A percentile compares a stretch with the other conserved stretches of the same genome.
phyloP scores from a whole-genome alignment of 2,113 vertebrate species.

The Megaptera novaeangliae region DNA sequence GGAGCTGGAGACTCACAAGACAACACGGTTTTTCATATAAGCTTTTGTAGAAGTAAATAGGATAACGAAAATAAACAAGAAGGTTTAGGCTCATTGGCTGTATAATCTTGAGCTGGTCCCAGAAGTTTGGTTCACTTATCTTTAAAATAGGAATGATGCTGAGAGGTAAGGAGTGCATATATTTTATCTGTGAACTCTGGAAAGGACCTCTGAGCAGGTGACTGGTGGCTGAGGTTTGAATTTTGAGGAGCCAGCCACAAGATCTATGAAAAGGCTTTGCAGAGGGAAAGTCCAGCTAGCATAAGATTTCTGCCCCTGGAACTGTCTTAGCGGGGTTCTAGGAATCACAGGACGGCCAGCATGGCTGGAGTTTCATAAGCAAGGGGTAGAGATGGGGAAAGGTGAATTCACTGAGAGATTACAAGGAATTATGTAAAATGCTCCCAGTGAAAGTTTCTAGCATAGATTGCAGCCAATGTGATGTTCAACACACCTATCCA shows the following conservation, averaged over 20 bases:
- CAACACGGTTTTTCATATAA: background rate
- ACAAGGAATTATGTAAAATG: background rate
- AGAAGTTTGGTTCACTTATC: background rate
- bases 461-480: background rate
- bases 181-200: background rate
- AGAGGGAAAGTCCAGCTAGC: background rate
- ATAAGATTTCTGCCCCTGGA: background rate
- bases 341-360: fast-evolving
- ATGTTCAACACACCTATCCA: background rate
- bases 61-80: background rate
- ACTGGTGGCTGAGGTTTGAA: background rate
- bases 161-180: fast-evolving
- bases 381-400: background rate
- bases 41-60: background rate
- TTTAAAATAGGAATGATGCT: background rate
- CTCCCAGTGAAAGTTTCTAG: background rate
- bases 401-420: background rate
- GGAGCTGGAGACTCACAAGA: background rate
- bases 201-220: background rate
- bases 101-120: background rate
- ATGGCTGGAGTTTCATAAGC: background rate
- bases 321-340: background rate
- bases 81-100: background rate
- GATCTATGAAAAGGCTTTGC: background rate
- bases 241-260: background rate